phyloP scores from a whole-genome alignment of 2,797 vertebrate genomes.

The Miichthys miiuy region DNA sequence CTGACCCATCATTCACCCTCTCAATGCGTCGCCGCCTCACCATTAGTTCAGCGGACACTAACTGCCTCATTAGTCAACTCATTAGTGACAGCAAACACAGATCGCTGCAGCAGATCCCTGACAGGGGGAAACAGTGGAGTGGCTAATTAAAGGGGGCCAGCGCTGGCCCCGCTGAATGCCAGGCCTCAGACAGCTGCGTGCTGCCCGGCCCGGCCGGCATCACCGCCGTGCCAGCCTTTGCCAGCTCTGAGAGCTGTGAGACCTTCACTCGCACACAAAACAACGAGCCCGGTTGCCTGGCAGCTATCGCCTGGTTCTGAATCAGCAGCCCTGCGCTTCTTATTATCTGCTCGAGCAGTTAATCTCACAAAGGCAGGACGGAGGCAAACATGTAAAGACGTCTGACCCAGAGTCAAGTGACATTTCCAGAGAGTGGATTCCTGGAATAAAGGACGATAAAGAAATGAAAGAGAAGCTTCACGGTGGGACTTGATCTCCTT shows the following conservation, averaged over 20 bases:
- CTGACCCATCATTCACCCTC: constrained; percentile 75
- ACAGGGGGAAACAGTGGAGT: constrained; percentile 86
- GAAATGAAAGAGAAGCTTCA: constrained; percentile 22
- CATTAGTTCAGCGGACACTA: constrained; percentile 91
- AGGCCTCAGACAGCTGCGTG: constrained; percentile 87
- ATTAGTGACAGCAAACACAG: constrained; percentile 92
- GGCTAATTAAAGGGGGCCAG: constrained; percentile 90
- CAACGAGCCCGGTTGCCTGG: constrained; percentile 72
- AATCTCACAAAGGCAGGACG: constrained; percentile 58
- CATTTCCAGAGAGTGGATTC: constrained; percentile 62
- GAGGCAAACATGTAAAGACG: constrained; percentile 52
- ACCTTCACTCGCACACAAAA: constrained; percentile 19
- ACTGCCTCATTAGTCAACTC: constrained; percentile 96
- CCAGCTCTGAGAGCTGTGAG: constrained; percentile 8
- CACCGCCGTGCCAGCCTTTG: constrained; percentile 25
- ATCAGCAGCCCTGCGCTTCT: constrained; percentile 54
- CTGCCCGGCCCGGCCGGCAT: constrained; percentile 42
- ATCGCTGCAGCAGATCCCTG: constrained; percentile 89
- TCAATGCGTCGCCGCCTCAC: constrained; percentile 77
- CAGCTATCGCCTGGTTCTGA: constrained; percentile 74
- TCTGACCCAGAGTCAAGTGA: constrained; percentile 59
- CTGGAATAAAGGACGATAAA: constrained; percentile 56
- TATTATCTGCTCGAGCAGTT: constrained; percentile 66
- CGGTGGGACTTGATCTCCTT: background rate
- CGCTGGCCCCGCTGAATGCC: constrained; percentile 80